phyloP scores from a whole-genome alignment of 1,140 invertebrate genomes.

The Pogonomyrmex barbatus region DNA sequence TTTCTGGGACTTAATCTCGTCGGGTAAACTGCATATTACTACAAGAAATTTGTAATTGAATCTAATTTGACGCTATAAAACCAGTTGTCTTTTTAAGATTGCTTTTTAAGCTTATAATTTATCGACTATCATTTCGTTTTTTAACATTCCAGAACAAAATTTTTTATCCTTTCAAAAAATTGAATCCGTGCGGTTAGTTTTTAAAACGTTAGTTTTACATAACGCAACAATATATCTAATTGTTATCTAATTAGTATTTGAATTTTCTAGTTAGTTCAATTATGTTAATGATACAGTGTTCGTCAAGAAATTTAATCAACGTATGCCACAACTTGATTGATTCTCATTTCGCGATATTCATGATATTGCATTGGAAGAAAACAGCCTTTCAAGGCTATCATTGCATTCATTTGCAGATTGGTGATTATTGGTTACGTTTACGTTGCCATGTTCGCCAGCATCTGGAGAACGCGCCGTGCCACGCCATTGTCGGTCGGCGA shows the following conservation, averaged over 20 bases:
- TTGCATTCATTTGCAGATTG: constrained; percentile 84
- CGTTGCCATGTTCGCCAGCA: constrained; percentile 89
- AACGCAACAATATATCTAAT: neutral
- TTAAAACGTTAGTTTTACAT: neutral
- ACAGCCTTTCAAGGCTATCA: constrained; percentile 37
- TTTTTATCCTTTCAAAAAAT: constrained; percentile 11
- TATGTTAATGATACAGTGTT: neutral
- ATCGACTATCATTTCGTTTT: neutral
- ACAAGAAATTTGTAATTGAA: constrained; percentile 19
- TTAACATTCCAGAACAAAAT: neutral
- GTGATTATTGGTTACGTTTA: constrained; percentile 89
- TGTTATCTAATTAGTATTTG: neutral
- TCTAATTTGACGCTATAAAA: neutral
- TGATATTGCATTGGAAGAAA: constrained; percentile 33
- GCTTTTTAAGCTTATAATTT: neutral
- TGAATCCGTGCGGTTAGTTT: neutral
- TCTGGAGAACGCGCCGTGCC: constrained; percentile 88
- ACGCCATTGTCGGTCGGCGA: constrained; percentile 88
- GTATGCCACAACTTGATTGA: constrained; percentile 19
- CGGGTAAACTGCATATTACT: constrained; percentile 82
- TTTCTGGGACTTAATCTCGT: constrained; percentile 90
- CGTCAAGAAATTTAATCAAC: constrained; percentile 46
- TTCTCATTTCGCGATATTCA: constrained; percentile 42
- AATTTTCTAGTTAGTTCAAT: constrained; percentile 27
- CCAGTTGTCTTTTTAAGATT: neutral